Conservation (phyloP, 1,140 invertebrate genomes). For the Fopius arisanus region DNA sequence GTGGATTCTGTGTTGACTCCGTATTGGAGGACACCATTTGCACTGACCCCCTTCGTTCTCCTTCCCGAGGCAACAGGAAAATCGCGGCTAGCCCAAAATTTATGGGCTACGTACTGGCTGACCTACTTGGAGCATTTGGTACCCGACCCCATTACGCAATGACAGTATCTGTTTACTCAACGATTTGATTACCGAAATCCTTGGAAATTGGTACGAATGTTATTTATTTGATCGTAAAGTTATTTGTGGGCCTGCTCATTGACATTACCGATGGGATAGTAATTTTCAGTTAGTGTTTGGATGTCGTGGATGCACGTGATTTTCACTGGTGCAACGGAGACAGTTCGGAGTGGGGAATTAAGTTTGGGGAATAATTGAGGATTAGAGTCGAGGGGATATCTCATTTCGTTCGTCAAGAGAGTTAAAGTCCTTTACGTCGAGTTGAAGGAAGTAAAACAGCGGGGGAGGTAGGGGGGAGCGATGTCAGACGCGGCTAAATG, state of each 20-base stretch:
- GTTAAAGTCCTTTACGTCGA: background rate
- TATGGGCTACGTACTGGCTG: background rate
- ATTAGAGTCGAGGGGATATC: constrained; percentile 35
- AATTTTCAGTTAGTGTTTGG: background rate
- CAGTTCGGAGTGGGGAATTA: constrained; percentile 10
- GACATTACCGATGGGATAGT: background rate
- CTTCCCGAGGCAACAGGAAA: background rate
- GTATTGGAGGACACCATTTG: background rate
- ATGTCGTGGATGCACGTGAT: background rate
- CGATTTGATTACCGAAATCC: background rate
- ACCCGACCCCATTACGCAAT: background rate
- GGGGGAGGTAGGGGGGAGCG: constrained; percentile 13
- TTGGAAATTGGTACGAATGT: background rate
- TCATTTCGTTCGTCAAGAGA: constrained; percentile 9
- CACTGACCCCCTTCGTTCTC: background rate
- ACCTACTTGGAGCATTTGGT: background rate
- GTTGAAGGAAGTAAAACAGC: constrained; percentile 13
- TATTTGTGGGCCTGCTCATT: background rate
- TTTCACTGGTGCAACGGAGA: background rate
- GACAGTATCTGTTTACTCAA: background rate
- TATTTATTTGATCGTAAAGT: background rate
- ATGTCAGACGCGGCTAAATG: background rate
- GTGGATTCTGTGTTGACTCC: background rate
- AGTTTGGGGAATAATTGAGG: constrained; percentile 26
- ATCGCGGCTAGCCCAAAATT: background rate